A percentile compares a stretch with the other conserved stretches of the same genome.
Conservation (phyloP, 2,113 vertebrate genomes). For the Odontesthes bonariensis region DNA sequence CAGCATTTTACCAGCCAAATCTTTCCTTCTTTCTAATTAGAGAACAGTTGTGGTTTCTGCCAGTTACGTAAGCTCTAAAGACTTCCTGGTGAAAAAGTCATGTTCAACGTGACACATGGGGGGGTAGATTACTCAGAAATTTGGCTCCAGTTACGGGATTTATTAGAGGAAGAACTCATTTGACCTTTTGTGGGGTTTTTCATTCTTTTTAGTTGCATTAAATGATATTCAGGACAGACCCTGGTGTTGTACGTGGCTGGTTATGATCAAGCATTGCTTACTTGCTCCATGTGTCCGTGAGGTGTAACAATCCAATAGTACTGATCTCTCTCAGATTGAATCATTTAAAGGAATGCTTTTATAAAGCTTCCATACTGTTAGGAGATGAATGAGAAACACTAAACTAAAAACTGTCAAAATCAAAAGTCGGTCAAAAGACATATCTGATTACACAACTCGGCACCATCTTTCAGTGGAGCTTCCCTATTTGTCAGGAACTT, state of each 20-base stretch:
- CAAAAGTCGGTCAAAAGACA: background rate
- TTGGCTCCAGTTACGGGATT: slow-evolving; percentile 23
- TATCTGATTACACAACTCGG: background rate
- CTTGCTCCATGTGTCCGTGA: background rate
- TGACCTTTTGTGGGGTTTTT: slow-evolving; percentile 30
- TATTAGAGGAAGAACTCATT: slow-evolving; percentile 17
- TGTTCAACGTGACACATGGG: slow-evolving; percentile 43
- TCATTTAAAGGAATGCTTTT: background rate
- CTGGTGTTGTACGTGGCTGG: background rate
- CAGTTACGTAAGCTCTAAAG: slow-evolving; percentile 62
- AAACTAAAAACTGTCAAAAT: background rate
- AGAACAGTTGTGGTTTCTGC: slow-evolving; percentile 62
- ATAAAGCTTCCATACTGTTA: background rate
- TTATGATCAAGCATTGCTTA: background rate
- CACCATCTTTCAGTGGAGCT: background rate
- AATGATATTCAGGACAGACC: background rate
- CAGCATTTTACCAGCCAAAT: slow-evolving; percentile 59
- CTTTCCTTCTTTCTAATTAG: slow-evolving; percentile 63
- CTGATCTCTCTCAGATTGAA: slow-evolving; percentile 8
- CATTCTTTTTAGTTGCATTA: slow-evolving; percentile 19
- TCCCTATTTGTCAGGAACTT: background rate
- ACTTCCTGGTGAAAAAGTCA: slow-evolving; percentile 58
- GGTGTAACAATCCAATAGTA: background rate
- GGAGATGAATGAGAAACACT: background rate
- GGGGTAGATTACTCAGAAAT: slow-evolving; percentile 42